These are phyloP conservation scores for Phenganax subtilis DNA, from an alignment of 92 coral and sea anemone genomes.

Conservation along the genomic window DNA sequence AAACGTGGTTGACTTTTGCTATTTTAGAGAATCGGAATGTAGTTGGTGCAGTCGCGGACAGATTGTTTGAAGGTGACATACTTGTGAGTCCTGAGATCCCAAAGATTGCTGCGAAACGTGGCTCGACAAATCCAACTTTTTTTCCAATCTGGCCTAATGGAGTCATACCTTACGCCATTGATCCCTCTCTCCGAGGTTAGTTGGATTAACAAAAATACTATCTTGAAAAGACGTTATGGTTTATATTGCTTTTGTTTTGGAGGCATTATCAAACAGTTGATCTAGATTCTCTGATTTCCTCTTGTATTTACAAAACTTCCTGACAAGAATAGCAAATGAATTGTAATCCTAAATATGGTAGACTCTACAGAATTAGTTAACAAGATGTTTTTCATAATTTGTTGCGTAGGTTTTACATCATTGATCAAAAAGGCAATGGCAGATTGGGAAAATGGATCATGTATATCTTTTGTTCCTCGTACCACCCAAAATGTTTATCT, in stretches of 20 bases:
- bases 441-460: constrained; percentile 21
- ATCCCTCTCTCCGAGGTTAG: background rate
- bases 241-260: background rate
- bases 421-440: constrained; percentile 8
- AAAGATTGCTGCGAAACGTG: constrained; percentile 41
- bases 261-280: too few species aligned
- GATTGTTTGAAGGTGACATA: constrained; percentile 52
- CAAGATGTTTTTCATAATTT: background rate
- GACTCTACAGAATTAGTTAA: too few species aligned
- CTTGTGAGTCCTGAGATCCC: constrained; percentile 24
- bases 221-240: too few species aligned
- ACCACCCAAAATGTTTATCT: background rate
- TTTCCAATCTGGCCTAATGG: constrained; percentile 32
- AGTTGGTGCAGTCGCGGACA: background rate
- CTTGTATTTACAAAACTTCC: background rate
- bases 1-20: background rate
- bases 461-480: constrained; percentile 14
- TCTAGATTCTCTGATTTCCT: background rate
- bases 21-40: constrained; percentile 40
- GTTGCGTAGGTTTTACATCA: background rate
- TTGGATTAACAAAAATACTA: too few species aligned
- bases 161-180: constrained; percentile 29
- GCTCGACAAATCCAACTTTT: background rate
- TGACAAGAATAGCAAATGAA: too few species aligned
- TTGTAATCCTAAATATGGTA: background rate